These are phyloP conservation scores for Gopherus flavomarginatus DNA, from an alignment of 2,113 vertebrate species.

Conservation along the genomic window DNA sequence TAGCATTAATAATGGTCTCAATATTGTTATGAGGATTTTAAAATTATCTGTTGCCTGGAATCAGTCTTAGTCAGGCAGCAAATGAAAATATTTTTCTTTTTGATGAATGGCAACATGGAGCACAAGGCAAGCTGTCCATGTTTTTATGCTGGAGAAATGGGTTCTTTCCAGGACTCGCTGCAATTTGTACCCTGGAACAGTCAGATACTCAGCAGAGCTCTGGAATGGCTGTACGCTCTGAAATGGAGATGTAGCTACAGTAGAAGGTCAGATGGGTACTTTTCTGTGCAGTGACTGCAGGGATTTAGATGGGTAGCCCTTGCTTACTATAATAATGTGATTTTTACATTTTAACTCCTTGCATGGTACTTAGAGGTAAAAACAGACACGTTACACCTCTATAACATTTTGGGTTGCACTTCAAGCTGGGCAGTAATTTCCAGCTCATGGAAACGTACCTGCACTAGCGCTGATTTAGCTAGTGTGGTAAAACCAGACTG, in stretches of 20 bases:
- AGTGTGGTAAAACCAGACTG: too few species aligned
- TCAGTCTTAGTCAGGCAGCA: neutral
- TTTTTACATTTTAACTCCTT: slow-evolving; percentile 1
- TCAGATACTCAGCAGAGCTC: accelerated
- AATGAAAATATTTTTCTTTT: slow-evolving; percentile 28
- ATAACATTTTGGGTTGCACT: neutral
- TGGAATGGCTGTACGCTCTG: neutral
- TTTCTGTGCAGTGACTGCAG: neutral
- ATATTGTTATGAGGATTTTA: neutral
- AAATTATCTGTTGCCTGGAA: neutral
- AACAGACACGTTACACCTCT: neutral
- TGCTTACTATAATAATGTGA: accelerated
- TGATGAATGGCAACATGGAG: neutral
- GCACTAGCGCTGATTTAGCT: too few species aligned
- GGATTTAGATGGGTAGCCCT: neutral
- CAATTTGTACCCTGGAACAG: neutral
- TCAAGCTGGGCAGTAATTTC: neutral
- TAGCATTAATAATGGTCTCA: neutral
- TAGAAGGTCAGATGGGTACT: neutral
- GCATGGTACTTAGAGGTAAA: accelerated
- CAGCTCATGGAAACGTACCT: accelerated
- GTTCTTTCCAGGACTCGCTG: neutral
- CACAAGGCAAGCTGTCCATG: accelerated
- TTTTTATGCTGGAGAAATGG: neutral
- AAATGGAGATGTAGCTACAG: neutral